A percentile compares a stretch with the other conserved stretches of the same genome.
Evolutionary conservation across 1,140 invertebrate species (phyloP).

Genomic region (Drosophila erecta): DNA sequence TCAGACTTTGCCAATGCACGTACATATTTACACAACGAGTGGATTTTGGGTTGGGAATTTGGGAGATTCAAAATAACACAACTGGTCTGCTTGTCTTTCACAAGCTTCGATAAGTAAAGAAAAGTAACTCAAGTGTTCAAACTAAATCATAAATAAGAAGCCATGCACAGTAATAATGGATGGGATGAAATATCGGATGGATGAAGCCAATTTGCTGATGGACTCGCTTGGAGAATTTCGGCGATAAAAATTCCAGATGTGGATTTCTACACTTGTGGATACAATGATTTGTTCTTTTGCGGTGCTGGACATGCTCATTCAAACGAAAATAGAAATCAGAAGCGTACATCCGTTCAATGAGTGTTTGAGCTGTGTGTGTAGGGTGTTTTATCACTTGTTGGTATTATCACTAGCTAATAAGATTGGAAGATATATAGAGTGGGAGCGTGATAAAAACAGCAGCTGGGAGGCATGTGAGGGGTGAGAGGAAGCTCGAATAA

Average conservation of each 20-base stretch:
- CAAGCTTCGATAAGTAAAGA: slow-evolving; percentile 58
- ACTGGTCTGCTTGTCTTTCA: slow-evolving; percentile 49
- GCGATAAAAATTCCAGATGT: slow-evolving; percentile 6
- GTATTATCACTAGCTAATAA: slow-evolving; percentile 23
- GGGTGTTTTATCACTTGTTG: slow-evolving; percentile 23
- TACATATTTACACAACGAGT: slow-evolving; percentile 46
- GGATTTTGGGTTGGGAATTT: slow-evolving; percentile 25
- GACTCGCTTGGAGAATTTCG: slow-evolving; percentile 39
- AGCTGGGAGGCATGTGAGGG: slow-evolving; percentile 34
- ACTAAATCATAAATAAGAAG: slow-evolving; percentile 68
- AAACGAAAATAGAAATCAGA: slow-evolving; percentile 23
- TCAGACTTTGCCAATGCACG: slow-evolving; percentile 49
- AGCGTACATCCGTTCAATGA: slow-evolving; percentile 37
- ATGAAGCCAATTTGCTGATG: slow-evolving; percentile 58
- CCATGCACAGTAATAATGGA: slow-evolving; percentile 66
- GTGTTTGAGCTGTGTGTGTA: slow-evolving; percentile 22
- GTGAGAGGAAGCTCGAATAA: slow-evolving; percentile 21
- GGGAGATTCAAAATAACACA: slow-evolving; percentile 19
- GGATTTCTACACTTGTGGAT: slow-evolving; percentile 16
- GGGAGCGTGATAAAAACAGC: slow-evolving; percentile 9
- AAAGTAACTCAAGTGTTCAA: slow-evolving; percentile 42
- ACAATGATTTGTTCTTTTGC: slow-evolving; percentile 33
- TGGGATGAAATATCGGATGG: slow-evolving; percentile 40
- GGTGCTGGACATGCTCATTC: slow-evolving; percentile 50
- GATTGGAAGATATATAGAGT: slow-evolving; percentile 11